Conservation (phyloP, 2,113 vertebrate species). For the mouse (Mus musculus) region GRCm39 chr6:31381001-31381500, state of each 20-base stretch:
- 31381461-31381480: background rate
- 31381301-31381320: no score
- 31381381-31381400: background rate
- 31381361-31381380: no score
- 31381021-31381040: no score
- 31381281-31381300: no score
- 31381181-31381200: background rate
- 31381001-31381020: no score
- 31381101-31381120: conserved; percentile 1
- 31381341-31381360: no score
- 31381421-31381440: background rate
- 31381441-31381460: background rate
- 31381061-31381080: background rate
- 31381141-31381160: background rate
- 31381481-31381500: background rate
- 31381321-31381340: no score
- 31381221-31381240: background rate
- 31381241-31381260: background rate
- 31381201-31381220: background rate
- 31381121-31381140: background rate
- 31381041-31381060: no score
- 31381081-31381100: conserved; percentile 4
- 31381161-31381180: background rate
- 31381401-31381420: background rate
- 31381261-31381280: background rate